Conservation (phyloP, 2,888 invertebrate species). For the Xestoiulus laeticollis region DNA sequence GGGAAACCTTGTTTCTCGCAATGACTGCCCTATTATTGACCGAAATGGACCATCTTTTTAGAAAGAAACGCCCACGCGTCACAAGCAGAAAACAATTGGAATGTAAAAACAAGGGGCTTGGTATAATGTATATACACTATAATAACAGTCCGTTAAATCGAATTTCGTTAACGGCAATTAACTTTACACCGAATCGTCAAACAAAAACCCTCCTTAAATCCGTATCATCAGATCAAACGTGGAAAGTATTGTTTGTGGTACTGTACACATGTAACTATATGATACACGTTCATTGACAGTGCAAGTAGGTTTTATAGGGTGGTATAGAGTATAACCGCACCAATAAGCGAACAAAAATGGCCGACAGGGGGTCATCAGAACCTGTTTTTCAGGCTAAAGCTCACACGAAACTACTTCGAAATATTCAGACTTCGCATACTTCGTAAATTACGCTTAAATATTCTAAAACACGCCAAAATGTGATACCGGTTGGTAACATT, state of each 20-base stretch:
- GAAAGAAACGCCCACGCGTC: not conserved
- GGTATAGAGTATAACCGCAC: not conserved
- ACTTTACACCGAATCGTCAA: not conserved
- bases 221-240: too few species aligned
- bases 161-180: not conserved
- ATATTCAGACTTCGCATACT: not conserved
- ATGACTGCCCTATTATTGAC: not conserved
- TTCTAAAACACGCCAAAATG: not conserved
- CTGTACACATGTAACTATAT: too few species aligned
- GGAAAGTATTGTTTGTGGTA: too few species aligned
- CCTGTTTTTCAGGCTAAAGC: not conserved
- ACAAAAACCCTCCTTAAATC: not conserved
- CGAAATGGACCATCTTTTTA: not conserved
- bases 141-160: not conserved
- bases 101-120: not conserved
- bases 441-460: not conserved
- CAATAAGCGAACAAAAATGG: slow-evolving; percentile 13
- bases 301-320: not conserved
- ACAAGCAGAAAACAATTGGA: not conserved
- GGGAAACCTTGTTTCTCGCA: slow-evolving; percentile 18
- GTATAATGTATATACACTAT: not conserved
- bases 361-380: not conserved
- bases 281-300: not conserved
- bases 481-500: slow-evolving; percentile 6
- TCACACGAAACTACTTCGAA: not conserved